A percentile compares a stretch with the other conserved stretches of the same genome.
These are phyloP conservation scores for Eilema sororculum DNA, from an alignment of 2,888 invertebrate genomes.

Conservation along the genomic window DNA sequence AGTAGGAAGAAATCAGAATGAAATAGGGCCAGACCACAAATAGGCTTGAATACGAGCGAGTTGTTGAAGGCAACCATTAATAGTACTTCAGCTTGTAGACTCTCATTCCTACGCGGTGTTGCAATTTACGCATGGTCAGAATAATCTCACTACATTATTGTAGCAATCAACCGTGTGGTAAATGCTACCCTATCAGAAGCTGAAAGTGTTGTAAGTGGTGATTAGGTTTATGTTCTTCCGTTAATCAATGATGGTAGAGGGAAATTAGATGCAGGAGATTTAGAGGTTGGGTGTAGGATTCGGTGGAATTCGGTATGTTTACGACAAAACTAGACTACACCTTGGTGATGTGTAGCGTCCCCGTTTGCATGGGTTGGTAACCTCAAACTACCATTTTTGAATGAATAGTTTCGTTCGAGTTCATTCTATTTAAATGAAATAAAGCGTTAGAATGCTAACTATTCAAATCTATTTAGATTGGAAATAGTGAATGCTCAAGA, in stretches of 20 bases:
- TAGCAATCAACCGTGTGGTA: slow-evolving; percentile 22
- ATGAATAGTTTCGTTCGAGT: too few relatives aligned
- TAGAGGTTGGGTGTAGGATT: background rate
- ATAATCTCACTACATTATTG: slow-evolving; percentile 17
- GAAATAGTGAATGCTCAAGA: too few relatives aligned
- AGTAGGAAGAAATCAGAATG: slow-evolving; percentile 47
- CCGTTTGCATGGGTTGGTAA: too few relatives aligned
- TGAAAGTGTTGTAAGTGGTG: slow-evolving; percentile 8
- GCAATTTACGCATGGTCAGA: slow-evolving; percentile 24
- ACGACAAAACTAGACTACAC: too few relatives aligned
- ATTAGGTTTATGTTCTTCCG: slow-evolving; percentile 5
- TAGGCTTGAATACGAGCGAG: slow-evolving; percentile 37
- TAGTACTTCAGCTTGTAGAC: slow-evolving; percentile 17
- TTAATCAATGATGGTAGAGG: background rate
- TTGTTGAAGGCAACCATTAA: slow-evolving; percentile 37
- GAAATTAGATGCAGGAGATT: background rate
- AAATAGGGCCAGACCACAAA: slow-evolving; percentile 46
- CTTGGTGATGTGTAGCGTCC: too few relatives aligned
- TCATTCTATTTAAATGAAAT: too few relatives aligned
- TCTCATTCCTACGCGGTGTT: slow-evolving; percentile 33
- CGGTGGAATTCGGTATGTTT: background rate
- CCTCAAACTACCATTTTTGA: too few relatives aligned
- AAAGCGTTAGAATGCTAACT: too few relatives aligned
- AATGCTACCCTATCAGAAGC: background rate
- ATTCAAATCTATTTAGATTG: too few relatives aligned